Base-by-base conservation (phyloP, 1,140 invertebrate genomes). In the Samia ricini region DNA sequence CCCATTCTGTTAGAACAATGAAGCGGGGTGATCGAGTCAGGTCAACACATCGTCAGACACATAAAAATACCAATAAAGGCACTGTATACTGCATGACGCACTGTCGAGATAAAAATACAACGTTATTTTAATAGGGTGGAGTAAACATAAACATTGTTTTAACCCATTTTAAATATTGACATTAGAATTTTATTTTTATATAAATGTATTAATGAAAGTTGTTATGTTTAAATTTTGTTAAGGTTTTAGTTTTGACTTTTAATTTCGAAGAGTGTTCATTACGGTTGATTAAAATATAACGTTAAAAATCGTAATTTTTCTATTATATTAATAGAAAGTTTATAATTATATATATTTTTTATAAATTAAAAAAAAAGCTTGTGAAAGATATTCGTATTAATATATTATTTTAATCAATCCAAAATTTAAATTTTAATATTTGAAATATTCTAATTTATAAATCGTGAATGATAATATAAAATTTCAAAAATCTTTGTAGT, bases 61-160 rank as follows among this genome's bases (percentile, higher is more conserved):
- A 57, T 57, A 57, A 57, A 57, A 57, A 57, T 57, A 57, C 56
- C 33, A 57, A 57, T 57, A 57, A 57, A 56, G 21, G n/a, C 56
- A 57, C 12, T 36, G 56, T 18, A 21, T 57, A 57, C 12, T 36
- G 56, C 24, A 21, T 57, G 56, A 42, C 33, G 24, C 33, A 57
- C 12, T 51, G 52, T 26, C 12, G 19, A 36, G 24, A 19, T 57
- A 33, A 57, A 57, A 57, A 57, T 57, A 36, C n/a, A 42, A 42
- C 33, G 33, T 42, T 42, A 42, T 57, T 33, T 57, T 57, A 20
- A 36, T 54, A 22, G 26, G 33, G 20, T 26, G 12, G 18, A n/a
- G 24, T 10, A 55, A 55, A 55, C n/a, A 42, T 42, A 42, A 42
- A 42, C 33, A 42, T 15, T 42, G 33, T 42, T 42, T 42, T 42